Percentiles rank a stretch among this genome's conserved stretches.
Evolutionary conservation across 2,113 vertebrate genomes (phyloP).

Genomic region (Ptychochromis oligacanthus): DNA sequence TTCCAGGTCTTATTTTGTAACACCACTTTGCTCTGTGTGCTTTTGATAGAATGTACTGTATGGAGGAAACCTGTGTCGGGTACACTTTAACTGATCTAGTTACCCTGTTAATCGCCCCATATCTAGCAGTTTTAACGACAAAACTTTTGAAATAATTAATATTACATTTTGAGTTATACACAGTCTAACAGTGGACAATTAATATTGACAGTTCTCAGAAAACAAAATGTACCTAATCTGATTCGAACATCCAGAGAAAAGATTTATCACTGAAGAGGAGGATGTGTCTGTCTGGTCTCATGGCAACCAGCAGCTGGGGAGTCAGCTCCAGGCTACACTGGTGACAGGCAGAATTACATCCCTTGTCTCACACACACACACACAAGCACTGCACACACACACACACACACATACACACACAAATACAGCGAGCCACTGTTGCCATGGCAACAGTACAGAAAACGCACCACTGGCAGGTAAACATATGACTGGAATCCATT

Average conservation of each 20-base stretch:
- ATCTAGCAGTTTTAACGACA: not conserved
- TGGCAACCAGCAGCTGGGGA: constrained; percentile 70
- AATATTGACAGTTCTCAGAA: not conserved
- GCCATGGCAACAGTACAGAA: constrained; percentile 67
- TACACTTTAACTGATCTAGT: not conserved
- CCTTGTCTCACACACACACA: constrained; percentile 40
- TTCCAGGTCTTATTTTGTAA: constrained; percentile 3
- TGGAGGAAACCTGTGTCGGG: not conserved
- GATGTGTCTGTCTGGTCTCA: constrained; percentile 73
- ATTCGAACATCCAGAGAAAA: constrained; percentile 40
- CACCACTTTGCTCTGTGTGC: not conserved
- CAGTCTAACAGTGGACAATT: not conserved
- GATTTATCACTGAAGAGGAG: constrained; percentile 44
- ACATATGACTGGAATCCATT: constrained; percentile 55
- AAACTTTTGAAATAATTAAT: not conserved
- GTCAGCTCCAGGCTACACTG: constrained; percentile 50
- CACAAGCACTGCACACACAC: not conserved
- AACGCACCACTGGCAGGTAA: constrained; percentile 68
- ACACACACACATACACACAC: constrained; percentile 9
- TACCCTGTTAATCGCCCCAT: not conserved
- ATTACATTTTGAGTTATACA: not conserved
- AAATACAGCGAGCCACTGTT: constrained; percentile 51
- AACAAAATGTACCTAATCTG: not conserved
- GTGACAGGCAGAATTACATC: constrained; percentile 71
- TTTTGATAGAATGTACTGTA: not conserved